A percentile compares a stretch with the other conserved stretches of the same genome.
phyloP scores from a whole-genome alignment of 2,888 invertebrate species.

The Lochmaea capreae region DNA sequence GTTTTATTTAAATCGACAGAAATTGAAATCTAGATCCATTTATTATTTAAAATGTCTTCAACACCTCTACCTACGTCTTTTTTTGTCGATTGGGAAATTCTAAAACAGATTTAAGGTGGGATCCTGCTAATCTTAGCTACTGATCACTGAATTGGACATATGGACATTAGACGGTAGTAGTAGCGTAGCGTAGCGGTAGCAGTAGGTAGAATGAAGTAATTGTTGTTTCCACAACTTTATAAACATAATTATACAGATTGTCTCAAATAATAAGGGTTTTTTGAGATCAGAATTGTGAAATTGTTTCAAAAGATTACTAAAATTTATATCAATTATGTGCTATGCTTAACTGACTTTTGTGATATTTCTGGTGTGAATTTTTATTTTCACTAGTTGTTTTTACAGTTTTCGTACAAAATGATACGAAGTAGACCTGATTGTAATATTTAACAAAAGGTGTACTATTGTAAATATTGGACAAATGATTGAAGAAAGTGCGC shows the following conservation, averaged over 20 bases:
- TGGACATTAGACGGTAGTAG: neutral
- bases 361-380: no score
- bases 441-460: no score
- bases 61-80: neutral
- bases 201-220: neutral
- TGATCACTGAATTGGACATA: neutral
- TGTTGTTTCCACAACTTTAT: neutral
- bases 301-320: no score
- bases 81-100: neutral
- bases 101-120: neutral
- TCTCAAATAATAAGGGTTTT: neutral
- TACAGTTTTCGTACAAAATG: no score
- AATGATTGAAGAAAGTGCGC: no score
- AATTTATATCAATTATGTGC: no score
- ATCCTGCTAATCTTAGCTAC: neutral
- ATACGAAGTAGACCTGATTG: no score
- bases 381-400: no score
- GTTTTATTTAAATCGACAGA: constrained; percentile 25
- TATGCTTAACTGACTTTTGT: no score
- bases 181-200: neutral
- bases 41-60: neutral
- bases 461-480: no score
- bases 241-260: neutral
- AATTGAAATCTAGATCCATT: neutral
- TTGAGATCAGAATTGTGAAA: no score